phyloP scores from a whole-genome alignment of 2,113 vertebrate species.

The Hystrix cristata region DNA sequence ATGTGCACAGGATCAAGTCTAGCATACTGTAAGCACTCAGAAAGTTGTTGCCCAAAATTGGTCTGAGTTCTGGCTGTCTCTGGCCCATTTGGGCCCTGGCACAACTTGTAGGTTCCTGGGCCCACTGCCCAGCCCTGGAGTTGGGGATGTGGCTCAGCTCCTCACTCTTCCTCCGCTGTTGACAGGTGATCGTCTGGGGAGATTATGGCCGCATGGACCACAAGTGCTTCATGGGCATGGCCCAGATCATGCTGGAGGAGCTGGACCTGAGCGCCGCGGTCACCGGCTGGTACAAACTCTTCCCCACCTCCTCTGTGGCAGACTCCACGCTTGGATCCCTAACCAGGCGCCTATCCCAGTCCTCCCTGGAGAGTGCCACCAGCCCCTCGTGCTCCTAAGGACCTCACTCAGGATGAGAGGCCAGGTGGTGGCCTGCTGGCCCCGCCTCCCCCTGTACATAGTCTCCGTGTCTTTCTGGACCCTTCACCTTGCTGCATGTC shows the following conservation, averaged over 20 bases:
- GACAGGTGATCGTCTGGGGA: constrained; percentile 98
- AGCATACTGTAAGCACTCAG: not conserved
- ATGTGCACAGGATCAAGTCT: not conserved
- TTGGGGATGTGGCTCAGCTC: not conserved
- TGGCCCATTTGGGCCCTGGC: not conserved
- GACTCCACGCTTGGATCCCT: constrained; percentile 97
- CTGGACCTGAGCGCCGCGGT: constrained; percentile 95
- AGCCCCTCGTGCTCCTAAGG: constrained; percentile 96
- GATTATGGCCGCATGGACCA: constrained; percentile 99
- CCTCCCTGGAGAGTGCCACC: constrained; percentile 98
- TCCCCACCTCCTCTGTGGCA: constrained; percentile 98
- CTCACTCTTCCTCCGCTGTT: not conserved
- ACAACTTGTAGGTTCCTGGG: not conserved
- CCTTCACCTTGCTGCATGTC: constrained; percentile 60
- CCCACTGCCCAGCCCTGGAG: not conserved
- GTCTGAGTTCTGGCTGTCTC: not conserved
- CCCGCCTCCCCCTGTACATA: constrained; percentile 86
- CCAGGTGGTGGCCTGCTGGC: not conserved
- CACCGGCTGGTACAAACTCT: constrained; percentile 99
- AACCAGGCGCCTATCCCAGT: constrained; percentile 97
- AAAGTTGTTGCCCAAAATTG: not conserved
- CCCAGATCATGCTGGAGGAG: constrained; percentile 98
- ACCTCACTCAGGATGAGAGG: constrained; percentile 23
- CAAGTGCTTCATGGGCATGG: constrained; percentile 99
- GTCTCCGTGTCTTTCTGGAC: constrained; percentile 47